Evolutionary conservation across 2,888 invertebrate species (phyloP), one percentile per base, ranked within the genome.

Genomic region (Sminthurinus aureus): DNA sequence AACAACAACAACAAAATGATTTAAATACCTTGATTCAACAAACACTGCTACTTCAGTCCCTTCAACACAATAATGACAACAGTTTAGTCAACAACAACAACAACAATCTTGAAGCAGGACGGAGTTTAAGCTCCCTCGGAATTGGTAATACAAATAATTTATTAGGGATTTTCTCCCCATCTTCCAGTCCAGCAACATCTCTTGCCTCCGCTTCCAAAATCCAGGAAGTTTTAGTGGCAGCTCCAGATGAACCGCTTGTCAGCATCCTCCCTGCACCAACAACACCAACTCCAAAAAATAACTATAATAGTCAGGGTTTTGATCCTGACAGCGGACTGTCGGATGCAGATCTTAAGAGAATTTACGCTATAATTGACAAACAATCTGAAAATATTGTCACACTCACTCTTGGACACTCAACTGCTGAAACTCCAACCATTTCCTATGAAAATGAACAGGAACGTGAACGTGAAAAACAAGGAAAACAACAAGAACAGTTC

Each of bases 321-420:
- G 51, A 15, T 26, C 15, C 15, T 6, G 18, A 58, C 18, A 15
- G 77, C 4, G 85, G 85, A 0, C 66, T 87, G 0, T 83, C 84
- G 26, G 87, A 87, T 79, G 81, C 84, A 0, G 87, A 87, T 78
- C 74, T 87, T 13, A 83, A 85, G 78, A 81, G 82, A 9, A 87
- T 87, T 79, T 87, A 85, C 38, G 81, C 81, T 52, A 67, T 87
- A 15, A 79, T 87, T 71, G 87, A 86, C n/a, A 58, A 77, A 24
- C 84, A 84, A 66, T 58, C 58, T 0, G 58, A 13, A 13, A 20
- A 50, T n/a, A n/a, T n/a, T 3, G 64, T 15, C 0, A 24, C 51
- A 20, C 9, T 20, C 8, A 22, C 69, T 38, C 13, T 58, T 18
- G 58, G 58, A 9, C 67, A 18, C 20, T 51, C 80, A 1, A 12